phyloP scores from a whole-genome alignment of 1,140 invertebrate species.

The Saccostrea echinata region DNA sequence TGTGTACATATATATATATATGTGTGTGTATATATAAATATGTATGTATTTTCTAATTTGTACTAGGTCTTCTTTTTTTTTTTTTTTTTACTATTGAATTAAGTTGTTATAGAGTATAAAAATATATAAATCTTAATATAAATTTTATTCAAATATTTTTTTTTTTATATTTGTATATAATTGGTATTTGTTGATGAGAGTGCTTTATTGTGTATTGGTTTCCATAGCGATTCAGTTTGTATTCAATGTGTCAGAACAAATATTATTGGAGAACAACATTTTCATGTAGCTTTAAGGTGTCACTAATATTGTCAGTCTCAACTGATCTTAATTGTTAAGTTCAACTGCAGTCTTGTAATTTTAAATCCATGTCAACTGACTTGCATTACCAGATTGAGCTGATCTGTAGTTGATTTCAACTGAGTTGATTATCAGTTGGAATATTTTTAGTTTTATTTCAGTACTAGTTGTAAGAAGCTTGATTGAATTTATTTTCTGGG shows the following conservation, averaged over 20 bases:
- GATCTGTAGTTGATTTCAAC: background rate
- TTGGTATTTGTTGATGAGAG: slow-evolving; percentile 20
- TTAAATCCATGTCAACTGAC: background rate
- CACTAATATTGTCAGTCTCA: background rate
- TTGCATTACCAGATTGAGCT: background rate
- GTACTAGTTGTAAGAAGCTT: background rate
- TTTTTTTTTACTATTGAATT: slow-evolving; percentile 1
- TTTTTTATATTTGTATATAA: slow-evolving; percentile 2
- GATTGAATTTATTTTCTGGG: background rate
- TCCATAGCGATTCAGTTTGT: slow-evolving; percentile 11
- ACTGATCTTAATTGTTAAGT: background rate
- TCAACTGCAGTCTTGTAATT: background rate
- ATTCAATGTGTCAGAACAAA: slow-evolving; percentile 24
- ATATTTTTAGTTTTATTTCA: background rate
- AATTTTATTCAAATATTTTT: slow-evolving; percentile 25
- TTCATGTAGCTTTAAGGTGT: background rate
- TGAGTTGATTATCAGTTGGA: background rate
- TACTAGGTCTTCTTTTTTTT: slow-evolving; percentile 2
- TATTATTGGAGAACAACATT: background rate
- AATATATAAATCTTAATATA: slow-evolving; percentile 26
- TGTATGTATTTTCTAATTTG: slow-evolving; percentile 21
- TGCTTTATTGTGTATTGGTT: slow-evolving; percentile 33
- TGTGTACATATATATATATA: background rate
- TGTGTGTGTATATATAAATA: slow-evolving; percentile 11
- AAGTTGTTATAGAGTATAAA: slow-evolving; percentile 8